Base-by-base conservation (phyloP, 1,140 invertebrate genomes). In the Helicoverpa armigera region DNA sequence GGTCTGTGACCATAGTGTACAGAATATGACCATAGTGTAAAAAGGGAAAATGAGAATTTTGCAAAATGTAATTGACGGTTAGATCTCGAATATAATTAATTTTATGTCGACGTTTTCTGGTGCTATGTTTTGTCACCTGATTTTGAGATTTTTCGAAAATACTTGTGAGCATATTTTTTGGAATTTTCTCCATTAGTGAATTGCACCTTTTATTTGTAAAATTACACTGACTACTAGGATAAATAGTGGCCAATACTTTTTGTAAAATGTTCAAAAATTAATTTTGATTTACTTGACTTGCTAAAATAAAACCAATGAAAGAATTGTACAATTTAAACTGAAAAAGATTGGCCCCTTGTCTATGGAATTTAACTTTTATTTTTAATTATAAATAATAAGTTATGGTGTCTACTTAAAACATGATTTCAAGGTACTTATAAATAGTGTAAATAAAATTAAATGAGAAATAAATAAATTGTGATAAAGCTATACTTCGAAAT, bases 381-480 rank as follows among this genome's bases (percentile, higher is more conserved):
- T 60, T 60, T 60, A 13, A 60, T 13, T 29, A 13, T 29, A 61
- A 61, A 29, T 5, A 61, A 61, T 61, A 43, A 43, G 35, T 43
- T 43, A 43, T 61, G 58, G 58, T 61, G 58, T 61, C 35, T 61
- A 29, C 10, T 58, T 58, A 58, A 18, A 58, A 23, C 14, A 58
- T 58, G 56, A 58, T 23, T 18, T 18, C 1, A 69, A 18, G 35
- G n/a, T 67, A 48, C 35, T 50, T 69, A 69, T 14, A 50, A 69
- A 16, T 58, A 18, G 11, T 50, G 65, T 69, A 69, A 50, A 13
- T 48, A 69, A 69, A 69, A 48, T 50, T 18, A 18, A 58, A 58
- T 58, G 16, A n/a, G n/a, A 58, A 58, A 58, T 58, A 58, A 50
- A 67, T 18, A 50, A 67, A 69, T 69, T 69, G 65, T 69, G 65